Percentiles rank a stretch among this genome's conserved stretches.
Conservation (phyloP, 1,140 invertebrate genomes). For the Euglossa dilemma region DNA sequence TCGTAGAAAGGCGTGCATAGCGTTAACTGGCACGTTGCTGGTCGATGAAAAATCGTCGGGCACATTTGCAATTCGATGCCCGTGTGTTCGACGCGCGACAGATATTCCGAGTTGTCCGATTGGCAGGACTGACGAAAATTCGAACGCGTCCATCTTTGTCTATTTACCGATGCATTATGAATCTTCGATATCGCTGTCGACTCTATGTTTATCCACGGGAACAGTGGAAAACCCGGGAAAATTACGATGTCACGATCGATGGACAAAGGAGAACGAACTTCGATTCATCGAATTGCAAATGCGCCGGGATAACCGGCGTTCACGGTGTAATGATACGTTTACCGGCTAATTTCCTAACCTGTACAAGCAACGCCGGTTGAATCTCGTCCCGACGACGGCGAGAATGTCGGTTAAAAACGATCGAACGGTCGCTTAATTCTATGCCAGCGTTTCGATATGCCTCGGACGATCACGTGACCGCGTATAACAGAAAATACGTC, state of each 20-base stretch:
- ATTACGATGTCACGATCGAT: not conserved
- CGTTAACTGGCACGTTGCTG: not conserved
- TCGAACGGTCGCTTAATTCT: not conserved
- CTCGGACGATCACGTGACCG: constrained; percentile 13
- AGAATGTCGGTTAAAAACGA: not conserved
- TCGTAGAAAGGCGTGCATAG: no score
- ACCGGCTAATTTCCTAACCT: constrained; percentile 1
- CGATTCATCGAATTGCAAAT: constrained; percentile 28
- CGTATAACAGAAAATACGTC: not conserved
- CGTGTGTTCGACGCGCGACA: not conserved
- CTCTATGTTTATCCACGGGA: not conserved
- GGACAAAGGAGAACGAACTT: not conserved
- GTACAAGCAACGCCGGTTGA: not conserved
- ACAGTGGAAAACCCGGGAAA: not conserved
- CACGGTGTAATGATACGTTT: not conserved
- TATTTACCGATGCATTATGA: not conserved
- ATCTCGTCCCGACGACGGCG: not conserved
- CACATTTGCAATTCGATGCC: not conserved
- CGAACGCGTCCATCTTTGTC: not conserved
- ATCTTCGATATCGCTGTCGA: not conserved
- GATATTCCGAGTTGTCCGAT: not conserved
- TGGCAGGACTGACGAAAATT: not conserved
- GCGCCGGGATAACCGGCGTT: not conserved
- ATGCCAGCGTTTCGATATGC: constrained; percentile 28
- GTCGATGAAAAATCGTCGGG: not conserved